phyloP scores from a whole-genome alignment of 2,888 invertebrate species.

The Allacma fusca region DNA sequence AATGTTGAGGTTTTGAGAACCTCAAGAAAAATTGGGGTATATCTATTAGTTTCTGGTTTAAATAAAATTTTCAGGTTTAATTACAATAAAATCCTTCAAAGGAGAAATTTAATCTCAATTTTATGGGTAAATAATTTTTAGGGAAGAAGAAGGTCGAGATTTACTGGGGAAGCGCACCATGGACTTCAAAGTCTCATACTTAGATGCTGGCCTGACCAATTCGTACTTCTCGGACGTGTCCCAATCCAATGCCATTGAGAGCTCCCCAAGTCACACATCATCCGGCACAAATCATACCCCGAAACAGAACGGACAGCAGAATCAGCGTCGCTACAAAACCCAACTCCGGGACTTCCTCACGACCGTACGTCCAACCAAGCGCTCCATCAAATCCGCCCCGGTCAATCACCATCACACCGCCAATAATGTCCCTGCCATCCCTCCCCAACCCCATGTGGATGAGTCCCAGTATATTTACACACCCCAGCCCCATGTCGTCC shows the following conservation, averaged over 20 bases:
- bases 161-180: slow-evolving; percentile 96
- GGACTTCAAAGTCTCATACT: slow-evolving; percentile 98
- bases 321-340: slow-evolving; percentile 84
- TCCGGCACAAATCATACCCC: slow-evolving; percentile 65
- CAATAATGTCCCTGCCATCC: slow-evolving; percentile 24
- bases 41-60: too few relatives aligned
- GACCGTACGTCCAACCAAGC: slow-evolving; percentile 84
- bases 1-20: too few relatives aligned
- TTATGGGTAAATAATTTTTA: slow-evolving; percentile 65
- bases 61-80: too few relatives aligned
- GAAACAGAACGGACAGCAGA: slow-evolving; percentile 65
- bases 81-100: too few relatives aligned
- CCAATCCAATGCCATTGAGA: slow-evolving; percentile 62
- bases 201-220: slow-evolving; percentile 91
- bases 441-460: slow-evolving; percentile 31
- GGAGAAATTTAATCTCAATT: too few relatives aligned
- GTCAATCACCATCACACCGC: slow-evolving; percentile 54
- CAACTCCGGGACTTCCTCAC: slow-evolving; percentile 91
- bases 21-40: too few relatives aligned
- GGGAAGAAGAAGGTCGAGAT: slow-evolving; percentile 98
- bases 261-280: slow-evolving; percentile 65
- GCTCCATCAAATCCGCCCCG: slow-evolving; percentile 65
- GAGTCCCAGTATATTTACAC: slow-evolving; percentile 41
- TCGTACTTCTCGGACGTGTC: slow-evolving; percentile 73
- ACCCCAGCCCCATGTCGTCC: slow-evolving; percentile 43